Conservation (phyloP, 2,797 vertebrate species). For the Danio kyathit region DNA sequence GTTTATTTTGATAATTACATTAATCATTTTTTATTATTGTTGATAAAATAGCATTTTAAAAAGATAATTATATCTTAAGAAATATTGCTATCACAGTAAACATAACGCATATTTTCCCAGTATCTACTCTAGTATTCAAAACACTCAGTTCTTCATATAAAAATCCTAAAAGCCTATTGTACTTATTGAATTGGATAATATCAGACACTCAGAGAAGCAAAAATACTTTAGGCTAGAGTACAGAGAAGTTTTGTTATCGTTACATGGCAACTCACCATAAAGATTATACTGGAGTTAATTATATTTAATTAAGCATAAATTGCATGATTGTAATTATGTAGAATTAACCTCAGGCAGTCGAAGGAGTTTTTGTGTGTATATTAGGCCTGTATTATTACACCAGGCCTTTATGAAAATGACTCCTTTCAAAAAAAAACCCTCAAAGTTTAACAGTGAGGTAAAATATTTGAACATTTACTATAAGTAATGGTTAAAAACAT, state of each 20-base stretch:
- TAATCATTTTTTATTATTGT: no score
- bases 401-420: background rate
- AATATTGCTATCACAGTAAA: no score
- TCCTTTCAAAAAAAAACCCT: background rate
- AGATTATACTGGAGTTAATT: conserved; percentile 6
- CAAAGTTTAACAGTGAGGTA: background rate
- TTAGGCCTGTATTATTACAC: background rate
- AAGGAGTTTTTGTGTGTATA: background rate
- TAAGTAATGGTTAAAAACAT: background rate
- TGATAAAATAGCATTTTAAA: no score
- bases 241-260: conserved; percentile 8
- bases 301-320: conserved; percentile 16
- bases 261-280: conserved; percentile 7
- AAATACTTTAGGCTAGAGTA: conserved; percentile 9
- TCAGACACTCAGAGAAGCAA: background rate
- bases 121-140: background rate
- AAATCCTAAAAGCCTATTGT: background rate
- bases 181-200: background rate
- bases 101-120: no score
- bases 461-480: background rate
- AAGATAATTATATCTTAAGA: no score
- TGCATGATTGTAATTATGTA: conserved; percentile 1
- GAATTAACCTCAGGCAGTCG: background rate
- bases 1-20: no score
- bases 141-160: background rate